Evolutionary conservation across 2,797 vertebrate species (phyloP).

Genomic region (Loriculus beryllinus): DNA sequence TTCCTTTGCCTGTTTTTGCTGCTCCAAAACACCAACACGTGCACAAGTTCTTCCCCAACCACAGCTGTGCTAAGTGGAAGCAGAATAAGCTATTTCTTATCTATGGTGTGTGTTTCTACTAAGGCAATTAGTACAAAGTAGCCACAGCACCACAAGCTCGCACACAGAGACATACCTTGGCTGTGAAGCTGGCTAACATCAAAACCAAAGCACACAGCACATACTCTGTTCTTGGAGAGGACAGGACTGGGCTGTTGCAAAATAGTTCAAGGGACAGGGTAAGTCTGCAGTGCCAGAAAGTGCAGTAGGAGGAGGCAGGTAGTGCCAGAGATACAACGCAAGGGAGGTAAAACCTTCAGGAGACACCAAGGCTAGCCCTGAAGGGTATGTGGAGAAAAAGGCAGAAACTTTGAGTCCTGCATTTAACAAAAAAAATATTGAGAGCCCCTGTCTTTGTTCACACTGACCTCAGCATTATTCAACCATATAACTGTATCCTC

Average conservation of each 20-base stretch:
- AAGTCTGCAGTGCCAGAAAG: neutral
- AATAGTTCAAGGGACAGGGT: neutral
- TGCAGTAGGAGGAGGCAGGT: neutral
- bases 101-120: neutral
- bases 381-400: neutral
- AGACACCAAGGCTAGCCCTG: neutral
- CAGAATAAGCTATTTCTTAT: neutral
- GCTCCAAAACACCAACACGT: neutral
- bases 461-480: neutral
- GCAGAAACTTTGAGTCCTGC: neutral
- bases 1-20: neutral
- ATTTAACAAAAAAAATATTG: neutral
- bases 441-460: neutral
- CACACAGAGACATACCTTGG: neutral
- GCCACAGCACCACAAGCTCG: neutral
- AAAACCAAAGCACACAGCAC: neutral
- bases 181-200: neutral
- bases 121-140: neutral
- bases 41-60: neutral
- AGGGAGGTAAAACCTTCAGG: neutral
- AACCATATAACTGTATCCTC: neutral
- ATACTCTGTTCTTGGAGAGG: neutral
- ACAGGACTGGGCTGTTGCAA: neutral
- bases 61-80: neutral
- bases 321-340: accelerated